Evolutionary conservation across 1,140 invertebrate genomes (phyloP).

Genomic region (Wasmannia auropunctata): DNA sequence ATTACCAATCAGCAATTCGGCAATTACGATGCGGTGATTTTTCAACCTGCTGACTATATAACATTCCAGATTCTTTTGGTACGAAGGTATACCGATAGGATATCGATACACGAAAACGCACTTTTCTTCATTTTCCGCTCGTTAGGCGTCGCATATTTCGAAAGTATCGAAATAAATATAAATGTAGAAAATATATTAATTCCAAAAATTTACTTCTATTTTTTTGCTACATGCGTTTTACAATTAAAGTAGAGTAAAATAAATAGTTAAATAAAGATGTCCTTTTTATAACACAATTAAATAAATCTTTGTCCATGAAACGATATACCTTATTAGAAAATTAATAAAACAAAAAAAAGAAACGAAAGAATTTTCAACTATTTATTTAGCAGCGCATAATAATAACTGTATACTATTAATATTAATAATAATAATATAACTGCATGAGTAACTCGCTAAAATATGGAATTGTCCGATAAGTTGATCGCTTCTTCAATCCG

Average conservation of each 20-base stretch:
- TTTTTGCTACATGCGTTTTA: not conserved
- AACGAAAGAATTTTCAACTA: not conserved
- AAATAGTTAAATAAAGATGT: too few relatives aligned
- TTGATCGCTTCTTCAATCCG: not conserved
- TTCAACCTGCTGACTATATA: not conserved
- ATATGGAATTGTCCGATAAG: not conserved
- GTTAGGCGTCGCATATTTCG: not conserved
- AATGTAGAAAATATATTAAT: not conserved
- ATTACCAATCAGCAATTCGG: constrained; percentile 69
- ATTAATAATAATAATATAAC: not conserved
- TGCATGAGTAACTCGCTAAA: not conserved
- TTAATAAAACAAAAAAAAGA: not conserved
- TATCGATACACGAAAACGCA: constrained; percentile 2
- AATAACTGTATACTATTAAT: not conserved
- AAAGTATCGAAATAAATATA: not conserved
- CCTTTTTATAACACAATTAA: too few relatives aligned
- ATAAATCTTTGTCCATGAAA: not conserved
- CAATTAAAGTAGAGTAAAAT: not conserved
- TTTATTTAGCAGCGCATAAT: not conserved
- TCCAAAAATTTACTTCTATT: not conserved
- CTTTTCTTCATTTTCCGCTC: not conserved
- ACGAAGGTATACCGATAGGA: not conserved
- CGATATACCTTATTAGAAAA: not conserved
- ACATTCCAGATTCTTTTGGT: not conserved
- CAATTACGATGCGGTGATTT: constrained; percentile 61